Percentiles rank a stretch among this genome's conserved stretches.
Evolutionary conservation across 2,888 invertebrate species (phyloP).

Genomic region (Agriopis aurantiaria): DNA sequence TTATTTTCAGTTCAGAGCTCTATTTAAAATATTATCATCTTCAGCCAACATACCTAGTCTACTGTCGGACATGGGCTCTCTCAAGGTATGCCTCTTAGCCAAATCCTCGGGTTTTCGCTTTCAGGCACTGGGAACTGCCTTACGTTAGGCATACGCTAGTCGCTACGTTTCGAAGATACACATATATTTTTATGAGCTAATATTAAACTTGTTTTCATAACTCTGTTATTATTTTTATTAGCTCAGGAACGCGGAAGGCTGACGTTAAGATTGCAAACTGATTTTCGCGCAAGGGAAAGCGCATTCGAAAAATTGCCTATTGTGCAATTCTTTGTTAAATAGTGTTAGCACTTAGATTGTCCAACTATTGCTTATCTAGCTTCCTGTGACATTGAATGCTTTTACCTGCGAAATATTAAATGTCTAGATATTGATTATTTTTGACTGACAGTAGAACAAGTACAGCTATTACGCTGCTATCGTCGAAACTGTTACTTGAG

Average conservation of each 20-base stretch:
- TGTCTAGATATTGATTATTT: not conserved
- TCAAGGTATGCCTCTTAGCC: too few species aligned
- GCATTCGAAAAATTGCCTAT: conserved; percentile 23
- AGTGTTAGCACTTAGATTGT: conserved; percentile 27
- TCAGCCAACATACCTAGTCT: too few species aligned
- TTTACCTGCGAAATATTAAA: conserved; percentile 33
- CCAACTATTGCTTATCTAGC: conserved; percentile 32
- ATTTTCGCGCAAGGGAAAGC: conserved; percentile 29
- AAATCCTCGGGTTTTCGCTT: too few species aligned
- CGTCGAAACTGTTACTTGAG: not conserved
- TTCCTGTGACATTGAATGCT: conserved; percentile 45
- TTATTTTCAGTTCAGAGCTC: too few species aligned
- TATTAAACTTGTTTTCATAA: conserved; percentile 8
- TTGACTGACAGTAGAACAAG: conserved; percentile 12
- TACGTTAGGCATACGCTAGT: not conserved
- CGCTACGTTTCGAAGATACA: not conserved
- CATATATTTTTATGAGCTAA: not conserved
- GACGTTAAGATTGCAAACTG: conserved; percentile 18
- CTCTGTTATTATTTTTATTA: conserved; percentile 9
- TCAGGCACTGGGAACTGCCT: too few species aligned
- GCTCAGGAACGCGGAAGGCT: conserved; percentile 18
- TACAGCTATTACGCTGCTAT: not conserved
- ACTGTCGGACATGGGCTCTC: too few species aligned
- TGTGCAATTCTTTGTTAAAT: conserved; percentile 26
- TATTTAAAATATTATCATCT: too few species aligned